A percentile compares a stretch with the other conserved stretches of the same genome.
These are phyloP conservation scores for Punctoribates punctum DNA, from an alignment of 2,888 invertebrate genomes.

Conservation along the genomic window DNA sequence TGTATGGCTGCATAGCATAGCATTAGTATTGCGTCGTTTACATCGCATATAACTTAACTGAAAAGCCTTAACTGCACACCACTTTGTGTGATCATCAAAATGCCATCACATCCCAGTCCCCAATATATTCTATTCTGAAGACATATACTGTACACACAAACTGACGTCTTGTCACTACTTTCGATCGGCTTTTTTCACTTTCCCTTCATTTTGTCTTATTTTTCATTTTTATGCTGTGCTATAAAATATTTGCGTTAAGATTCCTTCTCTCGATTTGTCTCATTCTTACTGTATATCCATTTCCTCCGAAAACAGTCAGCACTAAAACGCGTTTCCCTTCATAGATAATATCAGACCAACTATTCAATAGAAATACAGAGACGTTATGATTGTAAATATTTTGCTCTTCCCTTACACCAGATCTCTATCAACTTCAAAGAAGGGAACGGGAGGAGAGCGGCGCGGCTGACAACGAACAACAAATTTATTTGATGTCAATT, in stretches of 20 bases:
- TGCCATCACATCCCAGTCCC: conserved; percentile 24
- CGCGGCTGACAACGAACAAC: conserved; percentile 16
- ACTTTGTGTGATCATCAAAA: conserved; percentile 38
- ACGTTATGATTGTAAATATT: conserved; percentile 21
- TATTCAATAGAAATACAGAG: conserved; percentile 33
- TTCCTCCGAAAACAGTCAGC: conserved; percentile 9
- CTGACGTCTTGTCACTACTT: conserved; percentile 29
- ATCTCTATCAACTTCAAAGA: conserved; percentile 34
- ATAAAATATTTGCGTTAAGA: conserved; percentile 29
- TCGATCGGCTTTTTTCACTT: conserved; percentile 32
- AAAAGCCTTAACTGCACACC: conserved; percentile 33
- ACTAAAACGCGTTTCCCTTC: conserved; percentile 35
- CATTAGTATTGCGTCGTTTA: conserved; percentile 26
- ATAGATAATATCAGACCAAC: conserved; percentile 21
- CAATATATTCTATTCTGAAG: conserved; percentile 27
- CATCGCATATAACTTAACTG: conserved; percentile 26
- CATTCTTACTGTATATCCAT: conserved; percentile 28
- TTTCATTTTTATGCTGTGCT: conserved; percentile 25
- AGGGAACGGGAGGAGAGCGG: conserved; percentile 29
- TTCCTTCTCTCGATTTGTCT: conserved; percentile 31
- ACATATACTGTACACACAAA: conserved; percentile 15
- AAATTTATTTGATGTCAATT: conserved; percentile 37
- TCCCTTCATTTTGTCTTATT: conserved; percentile 21
- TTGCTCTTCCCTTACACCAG: neutral
- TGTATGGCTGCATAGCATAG: conserved; percentile 16